Percentiles rank a stretch among this genome's conserved stretches.
Evolutionary conservation across 2,113 vertebrate species (phyloP).

Genomic region (Apodemus sylvaticus): DNA sequence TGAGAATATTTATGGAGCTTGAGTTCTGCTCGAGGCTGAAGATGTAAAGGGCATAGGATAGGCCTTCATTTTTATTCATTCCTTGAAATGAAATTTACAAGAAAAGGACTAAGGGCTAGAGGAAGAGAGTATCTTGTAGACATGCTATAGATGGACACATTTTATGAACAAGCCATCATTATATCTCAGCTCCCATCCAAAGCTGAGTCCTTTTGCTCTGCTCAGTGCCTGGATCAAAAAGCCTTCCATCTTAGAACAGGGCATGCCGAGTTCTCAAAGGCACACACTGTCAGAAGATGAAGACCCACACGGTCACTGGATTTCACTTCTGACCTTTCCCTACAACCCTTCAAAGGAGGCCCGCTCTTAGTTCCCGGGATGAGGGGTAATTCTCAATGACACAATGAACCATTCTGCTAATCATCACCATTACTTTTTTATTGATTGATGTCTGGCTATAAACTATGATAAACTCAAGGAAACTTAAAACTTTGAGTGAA

Average conservation of each 20-base stretch:
- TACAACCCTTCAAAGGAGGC: background rate
- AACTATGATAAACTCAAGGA: background rate
- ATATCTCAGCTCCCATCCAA: background rate
- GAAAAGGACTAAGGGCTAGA: background rate
- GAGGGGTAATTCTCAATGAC: background rate
- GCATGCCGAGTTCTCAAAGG: background rate
- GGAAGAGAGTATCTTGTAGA: background rate
- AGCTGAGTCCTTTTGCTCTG: background rate
- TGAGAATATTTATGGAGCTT: conserved; percentile 52
- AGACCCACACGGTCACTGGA: background rate
- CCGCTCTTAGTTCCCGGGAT: background rate
- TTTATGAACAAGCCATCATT: background rate
- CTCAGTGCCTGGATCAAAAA: background rate
- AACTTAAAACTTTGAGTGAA: background rate
- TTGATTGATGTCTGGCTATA: background rate
- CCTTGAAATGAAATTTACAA: background rate
- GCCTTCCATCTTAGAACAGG: background rate
- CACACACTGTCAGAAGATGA: accelerated
- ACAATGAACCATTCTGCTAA: background rate
- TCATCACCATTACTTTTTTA: background rate
- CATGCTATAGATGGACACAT: background rate
- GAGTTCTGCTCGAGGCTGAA: conserved; percentile 31
- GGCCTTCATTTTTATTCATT: background rate
- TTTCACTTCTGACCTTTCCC: background rate
- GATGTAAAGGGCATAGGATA: background rate